Conservation (phyloP, 2,113 vertebrate genomes). For the Anhinga rufa region DNA sequence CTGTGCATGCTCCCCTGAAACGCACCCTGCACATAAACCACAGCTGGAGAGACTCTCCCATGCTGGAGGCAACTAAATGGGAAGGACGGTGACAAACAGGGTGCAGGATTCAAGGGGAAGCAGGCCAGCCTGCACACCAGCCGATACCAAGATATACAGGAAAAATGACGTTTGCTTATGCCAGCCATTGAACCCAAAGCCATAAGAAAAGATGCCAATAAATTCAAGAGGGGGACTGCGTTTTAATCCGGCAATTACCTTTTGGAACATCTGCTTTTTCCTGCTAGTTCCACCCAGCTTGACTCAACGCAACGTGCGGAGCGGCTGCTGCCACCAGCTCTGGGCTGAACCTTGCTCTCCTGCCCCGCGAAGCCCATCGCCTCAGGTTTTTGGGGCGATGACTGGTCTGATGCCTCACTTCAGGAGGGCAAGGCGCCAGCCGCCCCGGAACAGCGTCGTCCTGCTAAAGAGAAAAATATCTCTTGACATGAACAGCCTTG, state of each 20-base stretch:
- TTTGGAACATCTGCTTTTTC: background rate
- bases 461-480: background rate
- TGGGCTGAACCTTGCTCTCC: background rate
- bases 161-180: background rate
- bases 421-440: background rate
- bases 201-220: background rate
- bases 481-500: background rate
- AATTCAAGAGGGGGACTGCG: background rate
- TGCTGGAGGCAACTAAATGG: background rate
- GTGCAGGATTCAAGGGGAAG: background rate
- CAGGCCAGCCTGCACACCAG: background rate
- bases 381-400: background rate
- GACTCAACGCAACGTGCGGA: accelerated
- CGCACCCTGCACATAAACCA: background rate
- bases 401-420: background rate
- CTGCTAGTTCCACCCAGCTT: background rate
- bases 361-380: background rate
- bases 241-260: background rate
- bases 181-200: background rate
- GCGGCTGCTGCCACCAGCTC: background rate
- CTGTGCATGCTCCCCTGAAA: background rate
- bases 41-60: background rate
- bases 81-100: accelerated
- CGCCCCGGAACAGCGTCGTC: background rate
- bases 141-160: background rate